Conservation (phyloP, 2,113 vertebrate genomes). For the Spermophilus dauricus region DNA sequence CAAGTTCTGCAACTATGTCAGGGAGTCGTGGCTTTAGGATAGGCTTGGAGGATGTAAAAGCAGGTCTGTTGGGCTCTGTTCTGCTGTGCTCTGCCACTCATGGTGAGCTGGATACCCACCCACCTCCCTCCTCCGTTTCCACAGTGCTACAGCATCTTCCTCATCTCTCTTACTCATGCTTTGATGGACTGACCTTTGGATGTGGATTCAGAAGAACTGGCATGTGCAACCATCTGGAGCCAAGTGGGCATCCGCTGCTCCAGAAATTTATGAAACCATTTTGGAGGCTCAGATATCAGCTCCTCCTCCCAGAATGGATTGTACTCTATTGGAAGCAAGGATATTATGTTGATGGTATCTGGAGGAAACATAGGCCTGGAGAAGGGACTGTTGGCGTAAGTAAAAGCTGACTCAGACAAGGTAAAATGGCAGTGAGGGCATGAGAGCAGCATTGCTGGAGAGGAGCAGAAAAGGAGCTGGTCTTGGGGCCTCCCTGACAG, state of each 20-base stretch:
- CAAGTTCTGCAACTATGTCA: background rate
- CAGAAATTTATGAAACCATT: background rate
- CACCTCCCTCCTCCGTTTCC: background rate
- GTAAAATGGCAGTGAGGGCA: background rate
- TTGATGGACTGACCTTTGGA: slow-evolving; percentile 69
- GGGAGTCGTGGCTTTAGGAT: background rate
- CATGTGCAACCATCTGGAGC: background rate
- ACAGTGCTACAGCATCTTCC: background rate
- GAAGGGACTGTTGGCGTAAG: background rate
- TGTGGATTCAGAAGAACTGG: background rate
- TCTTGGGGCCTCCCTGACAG: background rate
- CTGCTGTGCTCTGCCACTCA: background rate
- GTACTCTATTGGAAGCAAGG: slow-evolving; percentile 55
- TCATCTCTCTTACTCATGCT: too few species aligned
- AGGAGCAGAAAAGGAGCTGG: background rate
- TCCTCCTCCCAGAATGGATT: slow-evolving; percentile 60
- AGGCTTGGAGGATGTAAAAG: background rate
- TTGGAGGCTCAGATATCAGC: background rate
- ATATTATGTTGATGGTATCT: background rate
- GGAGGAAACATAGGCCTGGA: background rate
- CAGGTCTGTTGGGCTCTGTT: background rate
- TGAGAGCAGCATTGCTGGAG: background rate
- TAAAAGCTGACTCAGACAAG: background rate
- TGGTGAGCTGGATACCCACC: background rate
- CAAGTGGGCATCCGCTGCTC: background rate